Base-by-base conservation (phyloP, 2,113 vertebrate species). In the Limanda limanda region DNA sequence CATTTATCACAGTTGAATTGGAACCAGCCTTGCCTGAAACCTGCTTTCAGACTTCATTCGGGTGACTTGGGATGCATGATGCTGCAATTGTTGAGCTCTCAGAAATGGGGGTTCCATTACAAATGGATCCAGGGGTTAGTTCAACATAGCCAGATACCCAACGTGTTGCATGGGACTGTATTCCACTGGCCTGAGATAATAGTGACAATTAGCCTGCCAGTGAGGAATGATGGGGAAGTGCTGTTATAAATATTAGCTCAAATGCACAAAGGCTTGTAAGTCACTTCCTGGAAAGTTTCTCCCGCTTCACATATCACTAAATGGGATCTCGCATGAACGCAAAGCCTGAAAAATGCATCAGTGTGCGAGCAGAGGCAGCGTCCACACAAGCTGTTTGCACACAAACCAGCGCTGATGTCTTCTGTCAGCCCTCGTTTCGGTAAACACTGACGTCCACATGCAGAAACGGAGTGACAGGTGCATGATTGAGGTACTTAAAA, bases 1-100 rank as follows among this genome's bases (percentile, higher is more conserved):
- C 96, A 99, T 99, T 99, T 99, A 97, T 99, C 97, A 99, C 98
- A 99, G 97, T 96, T 99, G 98, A 98, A 96, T 98, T 98, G 97
- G 97, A 98, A 97, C 96, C 97, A 99, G 94, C 96, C 97, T 98
- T 96, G 96, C 97, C 91, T 98, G 97, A 98, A 98, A 97, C 94
- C 94, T 95, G 90, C 95, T 95, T 90, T 95, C 94, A 95, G 96
- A 95, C 89, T 83, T 86, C 78, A 76, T 87, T 76, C 83, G 86
- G 91, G 83, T 91, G 90, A 91, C 95, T 96, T 96, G 95, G 94
- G 94, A 95, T 94, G 94, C 95, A 95, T 95, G 95, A 96, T 91
- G 95, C 93, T 88, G 91, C 93, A 93, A 94, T 93, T 91, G 92
- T 83, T 83, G 89, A 90, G 91, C 91, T 92, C 91, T 93, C 80